Evolutionary conservation across 2,113 vertebrate genomes (phyloP).

Genomic region (Vimba vimba): DNA sequence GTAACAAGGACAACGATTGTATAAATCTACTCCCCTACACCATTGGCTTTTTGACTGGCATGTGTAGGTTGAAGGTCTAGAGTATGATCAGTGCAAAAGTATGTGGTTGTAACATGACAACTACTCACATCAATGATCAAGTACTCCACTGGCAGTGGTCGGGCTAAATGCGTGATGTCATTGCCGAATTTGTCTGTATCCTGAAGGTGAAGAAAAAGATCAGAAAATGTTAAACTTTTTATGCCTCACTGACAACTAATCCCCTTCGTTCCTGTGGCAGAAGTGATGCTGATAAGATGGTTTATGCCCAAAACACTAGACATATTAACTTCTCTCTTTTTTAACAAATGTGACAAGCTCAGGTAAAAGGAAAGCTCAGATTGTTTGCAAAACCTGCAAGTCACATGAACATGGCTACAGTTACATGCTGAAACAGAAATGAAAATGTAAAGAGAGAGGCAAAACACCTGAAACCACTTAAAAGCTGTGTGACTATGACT

Average conservation of each 20-base stretch:
- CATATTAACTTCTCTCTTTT: background rate
- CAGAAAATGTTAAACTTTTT: background rate
- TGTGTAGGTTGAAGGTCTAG: background rate
- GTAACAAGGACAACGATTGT: background rate
- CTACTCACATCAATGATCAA: slow-evolving; percentile 96
- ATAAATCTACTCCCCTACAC: background rate
- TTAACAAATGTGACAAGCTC: background rate
- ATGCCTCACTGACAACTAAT: background rate
- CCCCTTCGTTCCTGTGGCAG: background rate
- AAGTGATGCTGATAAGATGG: background rate
- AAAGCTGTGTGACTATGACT: too few species aligned
- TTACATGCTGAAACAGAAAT: slow-evolving; percentile 3
- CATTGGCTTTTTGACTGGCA: background rate
- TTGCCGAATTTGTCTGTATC: slow-evolving; percentile 99
- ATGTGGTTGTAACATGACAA: slow-evolving; percentile 13
- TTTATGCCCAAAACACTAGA: slow-evolving; percentile 11
- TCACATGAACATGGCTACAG: background rate
- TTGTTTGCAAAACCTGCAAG: background rate
- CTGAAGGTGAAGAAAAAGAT: slow-evolving; percentile 69
- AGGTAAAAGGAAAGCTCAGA: slow-evolving; percentile 4
- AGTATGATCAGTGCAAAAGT: background rate
- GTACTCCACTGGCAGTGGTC: slow-evolving; percentile 96
- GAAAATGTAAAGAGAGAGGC: too few species aligned
- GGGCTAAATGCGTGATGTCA: slow-evolving; percentile 94
- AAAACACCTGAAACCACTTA: too few species aligned